A percentile compares a stretch with the other conserved stretches of the same genome.
These are phyloP conservation scores for Aphyosemion australe DNA, from an alignment of 2,113 vertebrate species.

Conservation along the genomic window DNA sequence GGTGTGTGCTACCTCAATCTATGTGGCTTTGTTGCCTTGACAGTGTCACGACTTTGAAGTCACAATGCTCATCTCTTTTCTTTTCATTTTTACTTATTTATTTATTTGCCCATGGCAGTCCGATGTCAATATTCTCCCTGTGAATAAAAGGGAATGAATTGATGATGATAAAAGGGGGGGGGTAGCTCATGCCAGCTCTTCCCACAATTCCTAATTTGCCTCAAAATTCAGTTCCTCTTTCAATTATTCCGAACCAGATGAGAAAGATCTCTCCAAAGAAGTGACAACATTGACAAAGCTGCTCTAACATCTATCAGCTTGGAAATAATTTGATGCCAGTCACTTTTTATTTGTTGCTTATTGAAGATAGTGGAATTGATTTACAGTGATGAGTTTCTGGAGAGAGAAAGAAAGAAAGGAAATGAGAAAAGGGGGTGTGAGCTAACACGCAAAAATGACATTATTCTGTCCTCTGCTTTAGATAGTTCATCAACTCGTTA, in stretches of 20 bases:
- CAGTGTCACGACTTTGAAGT: slow-evolving; percentile 70
- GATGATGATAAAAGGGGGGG: slow-evolving; percentile 39
- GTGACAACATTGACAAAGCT: slow-evolving; percentile 75
- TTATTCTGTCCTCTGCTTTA: slow-evolving; percentile 40
- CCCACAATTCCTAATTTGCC: slow-evolving; percentile 40
- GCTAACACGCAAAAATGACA: slow-evolving; percentile 35
- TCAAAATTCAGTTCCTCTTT: slow-evolving; percentile 74
- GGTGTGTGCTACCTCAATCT: slow-evolving; percentile 63
- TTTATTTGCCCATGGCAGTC: slow-evolving; percentile 52
- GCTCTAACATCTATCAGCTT: slow-evolving; percentile 72
- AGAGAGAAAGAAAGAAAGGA: slow-evolving; percentile 30
- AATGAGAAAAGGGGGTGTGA: slow-evolving; percentile 63
- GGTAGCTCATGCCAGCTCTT: slow-evolving; percentile 29
- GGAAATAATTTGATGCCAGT: slow-evolving; percentile 80
- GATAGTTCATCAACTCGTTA: slow-evolving; percentile 28
- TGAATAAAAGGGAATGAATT: slow-evolving; percentile 39
- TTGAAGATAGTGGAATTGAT: slow-evolving; percentile 54
- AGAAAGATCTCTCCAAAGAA: slow-evolving; percentile 58
- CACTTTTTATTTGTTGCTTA: slow-evolving; percentile 73
- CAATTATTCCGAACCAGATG: slow-evolving; percentile 75
- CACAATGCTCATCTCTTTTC: slow-evolving; percentile 52
- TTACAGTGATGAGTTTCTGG: slow-evolving; percentile 33
- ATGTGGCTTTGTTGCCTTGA: slow-evolving; percentile 68
- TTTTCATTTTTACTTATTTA: slow-evolving; percentile 37
- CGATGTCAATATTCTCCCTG: slow-evolving; percentile 60